Percentiles rank a stretch among this genome's conserved stretches.
Conservation (phyloP, 2,113 vertebrate genomes). For the Taurulus bubalis region DNA sequence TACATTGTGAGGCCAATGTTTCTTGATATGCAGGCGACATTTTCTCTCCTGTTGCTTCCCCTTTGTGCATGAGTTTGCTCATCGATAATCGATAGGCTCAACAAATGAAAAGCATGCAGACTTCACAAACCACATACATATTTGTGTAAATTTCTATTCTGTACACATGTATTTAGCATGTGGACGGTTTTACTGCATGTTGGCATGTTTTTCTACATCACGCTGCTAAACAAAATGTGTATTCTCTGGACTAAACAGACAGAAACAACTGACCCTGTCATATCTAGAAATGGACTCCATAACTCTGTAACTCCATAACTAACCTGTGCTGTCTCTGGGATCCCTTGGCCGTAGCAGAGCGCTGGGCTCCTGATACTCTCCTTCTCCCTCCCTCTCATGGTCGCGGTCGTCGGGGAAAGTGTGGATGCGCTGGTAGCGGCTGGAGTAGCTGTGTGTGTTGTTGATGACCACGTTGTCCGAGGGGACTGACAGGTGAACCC, state of each 20-base stretch:
- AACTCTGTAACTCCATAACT: slow-evolving; percentile 17
- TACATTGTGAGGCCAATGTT: slow-evolving; percentile 23
- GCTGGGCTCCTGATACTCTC: slow-evolving; percentile 91
- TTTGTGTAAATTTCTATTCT: slow-evolving; percentile 4
- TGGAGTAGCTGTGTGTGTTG: slow-evolving; percentile 89
- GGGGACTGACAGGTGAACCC: slow-evolving; percentile 90
- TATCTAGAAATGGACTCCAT: background rate
- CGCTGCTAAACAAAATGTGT: background rate
- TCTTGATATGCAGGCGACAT: slow-evolving; percentile 26
- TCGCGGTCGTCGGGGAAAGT: slow-evolving; percentile 83
- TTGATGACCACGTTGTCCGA: slow-evolving; percentile 94
- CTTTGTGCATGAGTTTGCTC: slow-evolving; percentile 24
- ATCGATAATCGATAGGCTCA: slow-evolving; percentile 30
- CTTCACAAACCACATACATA: slow-evolving; percentile 29
- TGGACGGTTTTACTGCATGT: slow-evolving; percentile 18
- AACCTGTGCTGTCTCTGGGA: slow-evolving; percentile 87
- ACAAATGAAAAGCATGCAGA: background rate
- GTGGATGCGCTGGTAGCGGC: slow-evolving; percentile 90
- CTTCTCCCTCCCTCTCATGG: slow-evolving; percentile 75
- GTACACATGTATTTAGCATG: slow-evolving; percentile 15
- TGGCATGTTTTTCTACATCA: background rate
- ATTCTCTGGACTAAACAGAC: background rate
- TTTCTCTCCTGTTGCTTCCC: background rate
- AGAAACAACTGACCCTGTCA: background rate
- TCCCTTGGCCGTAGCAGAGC: slow-evolving; percentile 85